Base-by-base conservation (phyloP, 1,140 invertebrate species). In the Euglossa dilemma region DNA sequence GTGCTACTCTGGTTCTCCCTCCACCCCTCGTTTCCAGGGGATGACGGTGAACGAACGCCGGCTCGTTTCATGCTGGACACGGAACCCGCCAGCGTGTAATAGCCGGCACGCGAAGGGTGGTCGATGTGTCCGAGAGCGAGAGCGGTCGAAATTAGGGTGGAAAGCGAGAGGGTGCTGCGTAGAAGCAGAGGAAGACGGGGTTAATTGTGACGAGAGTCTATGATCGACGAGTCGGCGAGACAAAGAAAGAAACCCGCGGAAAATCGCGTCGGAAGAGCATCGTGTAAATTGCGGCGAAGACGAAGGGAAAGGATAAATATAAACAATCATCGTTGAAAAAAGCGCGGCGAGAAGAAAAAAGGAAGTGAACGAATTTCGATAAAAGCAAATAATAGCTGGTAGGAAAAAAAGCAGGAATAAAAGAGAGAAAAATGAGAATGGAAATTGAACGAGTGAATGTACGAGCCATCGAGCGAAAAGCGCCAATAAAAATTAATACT, bases 51-150 rank as follows among this genome's bases (percentile, higher is more conserved):
- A 83, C 61, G 63, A 71, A 63, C 52, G n/a, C 20, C 43, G 61
- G 66, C 78, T 85, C 74, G 85, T 87, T 69, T 75, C 75, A 79
- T 87, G 79, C 80, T 57, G 70, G 75, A 85, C 79, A 83, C 85
- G 84, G 69, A 85, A 72, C 70, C 52, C n/a, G 20, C 63, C 56
- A 43, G 36, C 45, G 79, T 83, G 71, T 85, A 87, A 87, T 79
- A 79, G 47, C 71, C 23, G 36, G 61, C 84, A 85, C 80, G 84
- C 84, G 80, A 83, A 50, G 59, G 69, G 45, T 64, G 80, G 63
- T 71, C 83, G 70, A 74, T 82, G 72, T 50, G 73, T 18, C n/a
- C 2, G 47, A 28, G 61, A 23, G 20, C 36, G 6, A 4, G 28
- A 36, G 23, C 20, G 66, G 12, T 8, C 8, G 4, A 4, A 45